Evolutionary conservation across 1,140 invertebrate species (phyloP).

Genomic region (Camponotus floridanus): DNA sequence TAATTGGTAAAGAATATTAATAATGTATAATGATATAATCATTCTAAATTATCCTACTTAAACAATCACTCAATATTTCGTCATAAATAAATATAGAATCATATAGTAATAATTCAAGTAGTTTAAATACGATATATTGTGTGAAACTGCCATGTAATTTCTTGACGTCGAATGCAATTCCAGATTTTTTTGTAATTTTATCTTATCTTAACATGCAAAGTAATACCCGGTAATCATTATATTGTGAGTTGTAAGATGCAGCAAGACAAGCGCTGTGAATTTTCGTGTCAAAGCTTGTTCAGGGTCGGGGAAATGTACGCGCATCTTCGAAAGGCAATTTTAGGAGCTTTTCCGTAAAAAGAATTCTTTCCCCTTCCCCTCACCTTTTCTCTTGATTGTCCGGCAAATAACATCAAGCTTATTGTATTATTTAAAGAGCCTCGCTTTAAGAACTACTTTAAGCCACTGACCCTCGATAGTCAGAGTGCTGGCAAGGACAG

Average conservation of each 20-base stretch:
- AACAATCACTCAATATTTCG: not conserved
- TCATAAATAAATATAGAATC: not conserved
- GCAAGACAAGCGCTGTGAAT: slow-evolving; percentile 46
- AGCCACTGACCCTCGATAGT: slow-evolving; percentile 70
- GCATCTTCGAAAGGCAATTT: slow-evolving; percentile 77
- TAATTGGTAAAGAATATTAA: not conserved
- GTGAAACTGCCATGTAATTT: not conserved
- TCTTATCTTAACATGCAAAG: slow-evolving; percentile 20
- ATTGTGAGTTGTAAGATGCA: slow-evolving; percentile 1
- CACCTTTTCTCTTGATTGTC: slow-evolving; percentile 78
- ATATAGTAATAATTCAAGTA: not conserved
- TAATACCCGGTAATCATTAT: slow-evolving; percentile 30
- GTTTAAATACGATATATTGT: not conserved
- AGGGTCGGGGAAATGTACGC: slow-evolving; percentile 62
- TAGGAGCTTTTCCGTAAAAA: slow-evolving; percentile 77
- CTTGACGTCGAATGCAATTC: not conserved
- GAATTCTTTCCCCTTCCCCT: slow-evolving; percentile 12
- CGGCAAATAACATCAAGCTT: slow-evolving; percentile 84
- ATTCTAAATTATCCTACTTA: no score
- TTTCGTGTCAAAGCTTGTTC: slow-evolving; percentile 33
- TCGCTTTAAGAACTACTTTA: slow-evolving; percentile 79
- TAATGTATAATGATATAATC: not conserved
- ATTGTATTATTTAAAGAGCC: slow-evolving; percentile 86
- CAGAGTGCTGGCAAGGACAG: slow-evolving; percentile 45
- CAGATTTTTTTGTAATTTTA: slow-evolving; percentile 1